Evolutionary conservation across 2,113 vertebrate genomes (phyloP).

Genomic region (Ptyas mucosa): DNA sequence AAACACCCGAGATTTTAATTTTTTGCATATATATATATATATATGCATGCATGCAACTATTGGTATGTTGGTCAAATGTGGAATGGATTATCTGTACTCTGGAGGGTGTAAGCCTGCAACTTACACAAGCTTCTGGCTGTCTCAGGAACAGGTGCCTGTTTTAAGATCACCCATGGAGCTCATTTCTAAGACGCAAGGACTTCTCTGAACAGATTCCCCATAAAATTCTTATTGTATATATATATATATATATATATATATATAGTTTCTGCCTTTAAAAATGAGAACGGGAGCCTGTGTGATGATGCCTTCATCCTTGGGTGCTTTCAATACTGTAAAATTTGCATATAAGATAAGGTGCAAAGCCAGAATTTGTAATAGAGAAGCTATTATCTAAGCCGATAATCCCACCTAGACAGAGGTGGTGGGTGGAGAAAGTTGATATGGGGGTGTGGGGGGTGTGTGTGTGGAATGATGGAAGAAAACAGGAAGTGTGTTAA

Average conservation of each 20-base stretch:
- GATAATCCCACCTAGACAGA: background rate
- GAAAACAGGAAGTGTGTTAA: background rate
- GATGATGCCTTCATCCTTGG: conserved; percentile 20
- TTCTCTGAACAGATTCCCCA: background rate
- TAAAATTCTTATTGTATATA: background rate
- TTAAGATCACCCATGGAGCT: background rate
- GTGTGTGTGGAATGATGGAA: background rate
- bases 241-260: no score
- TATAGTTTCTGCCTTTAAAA: conserved; percentile 34
- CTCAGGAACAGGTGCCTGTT: background rate
- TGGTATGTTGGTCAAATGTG: background rate
- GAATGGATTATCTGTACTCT: background rate
- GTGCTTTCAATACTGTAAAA: conserved; percentile 19
- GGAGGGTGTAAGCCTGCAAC: background rate
- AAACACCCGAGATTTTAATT: no score
- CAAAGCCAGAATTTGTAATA: background rate
- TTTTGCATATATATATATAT: no score
- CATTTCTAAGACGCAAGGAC: background rate
- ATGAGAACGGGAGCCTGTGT: conserved; percentile 25
- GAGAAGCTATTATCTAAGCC: background rate
- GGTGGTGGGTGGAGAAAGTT: no score
- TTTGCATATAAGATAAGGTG: conserved; percentile 35
- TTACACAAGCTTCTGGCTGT: background rate
- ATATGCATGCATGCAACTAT: background rate
- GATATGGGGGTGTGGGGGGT: background rate